Percentiles rank a stretch among this genome's conserved stretches.
Evolutionary conservation across 1,140 invertebrate genomes (phyloP).

Genomic region (Temnothorax curvispinosus): DNA sequence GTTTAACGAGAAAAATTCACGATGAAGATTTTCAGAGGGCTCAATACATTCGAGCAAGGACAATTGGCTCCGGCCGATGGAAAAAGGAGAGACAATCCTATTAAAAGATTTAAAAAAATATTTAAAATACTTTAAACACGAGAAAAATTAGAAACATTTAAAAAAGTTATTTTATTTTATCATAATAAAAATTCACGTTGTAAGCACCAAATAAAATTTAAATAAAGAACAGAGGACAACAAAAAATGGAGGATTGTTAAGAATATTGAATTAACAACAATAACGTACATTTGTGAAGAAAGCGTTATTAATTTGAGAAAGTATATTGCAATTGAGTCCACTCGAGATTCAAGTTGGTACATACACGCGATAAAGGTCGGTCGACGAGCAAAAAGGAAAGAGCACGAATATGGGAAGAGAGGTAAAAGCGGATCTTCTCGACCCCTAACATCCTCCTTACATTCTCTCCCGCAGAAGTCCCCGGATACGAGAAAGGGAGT

Average conservation of each 20-base stretch:
- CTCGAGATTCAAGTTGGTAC: neutral
- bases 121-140: neutral
- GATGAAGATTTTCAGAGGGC: conserved; percentile 33
- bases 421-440: conserved; percentile 60
- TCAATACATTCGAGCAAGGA: conserved; percentile 37
- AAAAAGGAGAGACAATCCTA: neutral
- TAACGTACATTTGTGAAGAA: neutral
- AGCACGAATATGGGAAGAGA: conserved; percentile 16
- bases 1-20: conserved; percentile 63
- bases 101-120: neutral
- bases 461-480: conserved; percentile 63
- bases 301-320: conserved; percentile 9
- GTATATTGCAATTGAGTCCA: neutral
- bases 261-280: too few species aligned
- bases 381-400: neutral
- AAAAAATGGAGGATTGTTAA: neutral
- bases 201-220: neutral
- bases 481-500: conserved; percentile 36
- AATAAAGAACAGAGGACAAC: neutral
- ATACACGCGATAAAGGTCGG: neutral
- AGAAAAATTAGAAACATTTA: neutral
- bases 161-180: neutral
- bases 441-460: conserved; percentile 70
- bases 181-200: neutral
- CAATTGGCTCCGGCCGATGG: conserved; percentile 37